Evolutionary conservation across 1,140 invertebrate species (phyloP).

Genomic region (Sesamia nonagrioides): DNA sequence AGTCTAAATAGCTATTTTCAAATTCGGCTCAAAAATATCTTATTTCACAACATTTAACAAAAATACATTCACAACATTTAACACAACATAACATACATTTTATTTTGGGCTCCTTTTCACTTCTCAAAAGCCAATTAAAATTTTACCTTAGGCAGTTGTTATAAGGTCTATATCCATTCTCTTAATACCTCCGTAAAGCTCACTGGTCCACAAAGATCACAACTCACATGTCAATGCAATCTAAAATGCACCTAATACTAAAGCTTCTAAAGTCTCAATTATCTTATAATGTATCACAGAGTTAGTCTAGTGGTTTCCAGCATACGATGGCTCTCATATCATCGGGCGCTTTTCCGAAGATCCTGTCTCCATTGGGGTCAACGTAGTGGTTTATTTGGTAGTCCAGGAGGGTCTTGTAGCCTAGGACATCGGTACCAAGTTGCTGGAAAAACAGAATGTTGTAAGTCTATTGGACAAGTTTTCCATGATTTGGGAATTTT

Average conservation of each 20-base stretch:
- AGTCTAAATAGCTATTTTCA: not conserved
- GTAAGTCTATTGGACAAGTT: too few species aligned
- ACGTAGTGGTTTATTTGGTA: constrained; percentile 94
- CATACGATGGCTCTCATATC: constrained; percentile 91
- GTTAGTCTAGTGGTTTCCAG: constrained; percentile 89
- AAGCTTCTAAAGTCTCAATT: not conserved
- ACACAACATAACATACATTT: not conserved
- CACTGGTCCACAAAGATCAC: not conserved
- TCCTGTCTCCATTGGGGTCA: constrained; percentile 90
- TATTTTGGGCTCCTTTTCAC: not conserved
- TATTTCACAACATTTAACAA: not conserved
- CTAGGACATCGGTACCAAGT: constrained; percentile 93
- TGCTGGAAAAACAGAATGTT: constrained; percentile 87
- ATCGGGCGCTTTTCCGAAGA: constrained; percentile 92
- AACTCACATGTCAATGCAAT: not conserved
- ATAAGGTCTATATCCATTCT: not conserved
- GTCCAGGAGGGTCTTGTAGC: constrained; percentile 92
- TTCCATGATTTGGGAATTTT: too few species aligned
- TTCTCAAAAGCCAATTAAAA: not conserved
- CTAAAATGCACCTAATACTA: not conserved
- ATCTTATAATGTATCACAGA: constrained; percentile 8
- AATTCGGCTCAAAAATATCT: not conserved
- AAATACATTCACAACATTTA: not conserved
- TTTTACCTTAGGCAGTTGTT: not conserved
- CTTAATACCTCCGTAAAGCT: not conserved